Evolutionary conservation across 2,113 vertebrate species (phyloP).

Genomic region (Heptranchias perlo): DNA sequence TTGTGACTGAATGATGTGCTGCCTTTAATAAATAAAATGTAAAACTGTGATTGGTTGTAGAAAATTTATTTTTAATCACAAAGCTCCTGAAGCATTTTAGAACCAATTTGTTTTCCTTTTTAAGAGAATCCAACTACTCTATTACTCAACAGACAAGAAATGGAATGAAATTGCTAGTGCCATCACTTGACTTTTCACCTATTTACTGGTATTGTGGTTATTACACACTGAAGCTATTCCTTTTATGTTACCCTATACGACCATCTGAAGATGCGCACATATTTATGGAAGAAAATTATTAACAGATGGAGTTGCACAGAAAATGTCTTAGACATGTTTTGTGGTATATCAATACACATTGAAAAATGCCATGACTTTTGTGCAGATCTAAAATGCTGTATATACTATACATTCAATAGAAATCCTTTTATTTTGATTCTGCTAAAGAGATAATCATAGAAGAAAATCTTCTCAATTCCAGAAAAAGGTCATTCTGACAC

Average conservation of each 20-base stretch:
- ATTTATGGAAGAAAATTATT: conserved; percentile 20
- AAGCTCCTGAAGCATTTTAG: conserved; percentile 26
- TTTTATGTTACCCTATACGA: conserved; percentile 20
- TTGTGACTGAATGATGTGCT: background rate
- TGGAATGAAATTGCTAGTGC: conserved; percentile 18
- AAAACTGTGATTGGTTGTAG: background rate
- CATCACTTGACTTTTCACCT: conserved; percentile 21
- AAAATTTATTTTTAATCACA: background rate
- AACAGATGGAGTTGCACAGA: conserved; percentile 9
- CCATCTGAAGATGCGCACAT: conserved; percentile 31
- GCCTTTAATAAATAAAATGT: background rate
- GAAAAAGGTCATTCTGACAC: background rate
- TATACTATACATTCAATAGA: background rate
- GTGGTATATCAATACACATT: background rate
- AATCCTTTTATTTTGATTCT: background rate
- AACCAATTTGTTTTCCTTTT: conserved; percentile 13
- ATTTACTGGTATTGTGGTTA: conserved; percentile 35
- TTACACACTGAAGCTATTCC: conserved; percentile 27
- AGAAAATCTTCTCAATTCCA: background rate
- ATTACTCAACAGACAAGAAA: conserved; percentile 21
- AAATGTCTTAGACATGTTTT: background rate
- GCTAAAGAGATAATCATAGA: conserved; percentile 13
- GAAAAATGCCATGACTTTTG: conserved; percentile 2
- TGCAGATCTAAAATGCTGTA: background rate
- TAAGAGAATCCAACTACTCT: conserved; percentile 18